These are phyloP conservation scores for Perognathus longimembris DNA, from an alignment of 2,113 vertebrate genomes.

Conservation along the genomic window DNA sequence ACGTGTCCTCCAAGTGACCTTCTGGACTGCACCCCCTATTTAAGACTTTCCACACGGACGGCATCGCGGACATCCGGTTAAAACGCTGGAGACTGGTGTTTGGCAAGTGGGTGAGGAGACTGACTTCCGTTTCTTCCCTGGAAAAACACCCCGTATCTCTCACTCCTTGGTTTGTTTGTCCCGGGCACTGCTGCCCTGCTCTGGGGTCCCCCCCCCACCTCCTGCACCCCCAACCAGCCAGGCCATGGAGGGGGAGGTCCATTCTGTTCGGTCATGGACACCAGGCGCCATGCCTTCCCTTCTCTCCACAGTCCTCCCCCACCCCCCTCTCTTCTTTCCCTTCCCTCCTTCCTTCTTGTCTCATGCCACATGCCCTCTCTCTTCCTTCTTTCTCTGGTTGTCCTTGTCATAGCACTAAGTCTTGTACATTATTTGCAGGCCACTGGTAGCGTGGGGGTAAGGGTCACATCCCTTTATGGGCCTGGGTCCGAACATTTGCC, in stretches of 20 bases:
- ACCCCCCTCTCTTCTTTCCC: too few relatives aligned
- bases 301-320: background rate
- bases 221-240: accelerated
- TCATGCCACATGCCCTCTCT: background rate
- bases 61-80: too few relatives aligned
- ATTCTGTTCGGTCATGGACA: background rate
- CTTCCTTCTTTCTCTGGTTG: conserved; percentile 12
- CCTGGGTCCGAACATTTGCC: conserved; percentile 32
- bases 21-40: too few relatives aligned
- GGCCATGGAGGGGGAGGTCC: too few relatives aligned
- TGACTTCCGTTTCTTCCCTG: too few relatives aligned
- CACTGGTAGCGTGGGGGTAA: background rate
- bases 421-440: conserved; percentile 37
- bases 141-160: background rate
- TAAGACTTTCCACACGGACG: too few relatives aligned
- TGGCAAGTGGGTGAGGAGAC: background rate
- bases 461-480: conserved; percentile 39
- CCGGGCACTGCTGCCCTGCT: too few relatives aligned
- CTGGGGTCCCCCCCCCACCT: background rate
- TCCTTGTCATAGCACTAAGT: background rate
- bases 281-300: background rate
- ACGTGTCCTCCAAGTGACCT: too few relatives aligned
- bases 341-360: background rate
- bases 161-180: accelerated
- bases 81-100: too few relatives aligned